Conservation (phyloP, 2,888 invertebrate species). For the Tachystola acroxantha region DNA sequence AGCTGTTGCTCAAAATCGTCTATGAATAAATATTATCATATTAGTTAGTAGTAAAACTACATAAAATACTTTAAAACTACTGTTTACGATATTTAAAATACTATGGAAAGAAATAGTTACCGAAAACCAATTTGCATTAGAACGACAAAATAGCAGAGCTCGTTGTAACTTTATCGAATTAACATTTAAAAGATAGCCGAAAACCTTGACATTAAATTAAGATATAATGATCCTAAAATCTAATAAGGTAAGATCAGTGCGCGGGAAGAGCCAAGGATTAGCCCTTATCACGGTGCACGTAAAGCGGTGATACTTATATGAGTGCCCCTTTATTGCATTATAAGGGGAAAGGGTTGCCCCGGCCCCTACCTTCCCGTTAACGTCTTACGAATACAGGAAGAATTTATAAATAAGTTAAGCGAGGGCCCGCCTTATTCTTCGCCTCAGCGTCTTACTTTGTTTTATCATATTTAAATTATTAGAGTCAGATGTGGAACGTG, state of each 20-base stretch:
- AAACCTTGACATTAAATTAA: slow-evolving; percentile 15
- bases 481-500: slow-evolving; percentile 78
- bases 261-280: slow-evolving; percentile 59
- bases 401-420: slow-evolving; percentile 77
- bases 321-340: slow-evolving; percentile 77
- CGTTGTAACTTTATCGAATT: too few relatives aligned
- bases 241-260: slow-evolving; percentile 61
- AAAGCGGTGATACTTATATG: slow-evolving; percentile 74
- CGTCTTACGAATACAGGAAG: slow-evolving; percentile 56
- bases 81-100: too few relatives aligned
- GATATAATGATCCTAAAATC: slow-evolving; percentile 38
- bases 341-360: slow-evolving; percentile 61
- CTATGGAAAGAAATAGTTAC: too few relatives aligned
- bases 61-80: too few relatives aligned
- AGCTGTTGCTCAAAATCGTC: too few relatives aligned
- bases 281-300: slow-evolving; percentile 66
- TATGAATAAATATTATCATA: too few relatives aligned
- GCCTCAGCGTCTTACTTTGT: slow-evolving; percentile 67
- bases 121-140: too few relatives aligned
- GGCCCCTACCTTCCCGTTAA: slow-evolving; percentile 33
- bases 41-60: too few relatives aligned
- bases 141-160: too few relatives aligned
- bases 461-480: slow-evolving; percentile 79
- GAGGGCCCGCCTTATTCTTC: slow-evolving; percentile 65
- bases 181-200: slow-evolving; percentile 10